Evolutionary conservation across 2,888 invertebrate species (phyloP).

Genomic region (Bombyx huttoni): DNA sequence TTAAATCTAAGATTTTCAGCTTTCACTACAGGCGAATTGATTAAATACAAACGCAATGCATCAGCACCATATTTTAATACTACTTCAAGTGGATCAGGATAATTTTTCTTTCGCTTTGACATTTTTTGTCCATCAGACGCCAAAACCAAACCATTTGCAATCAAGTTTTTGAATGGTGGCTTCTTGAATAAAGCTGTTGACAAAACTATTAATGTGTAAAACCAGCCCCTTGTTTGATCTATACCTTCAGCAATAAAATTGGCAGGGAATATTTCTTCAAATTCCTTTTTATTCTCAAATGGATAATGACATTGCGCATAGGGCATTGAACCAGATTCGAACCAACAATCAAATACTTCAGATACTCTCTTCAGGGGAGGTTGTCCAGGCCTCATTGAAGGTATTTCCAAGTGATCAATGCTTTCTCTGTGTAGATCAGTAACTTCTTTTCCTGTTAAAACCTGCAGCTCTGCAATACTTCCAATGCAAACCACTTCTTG

Average conservation of each 20-base stretch:
- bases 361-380: slow-evolving; percentile 88
- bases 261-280: slow-evolving; percentile 94
- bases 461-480: slow-evolving; percentile 91
- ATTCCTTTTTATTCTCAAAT: slow-evolving; percentile 91
- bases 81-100: slow-evolving; percentile 95
- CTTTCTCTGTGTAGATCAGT: slow-evolving; percentile 95
- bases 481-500: slow-evolving; percentile 96
- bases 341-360: slow-evolving; percentile 99
- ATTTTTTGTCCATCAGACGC: slow-evolving; percentile 99
- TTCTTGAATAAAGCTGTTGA: slow-evolving; percentile 96
- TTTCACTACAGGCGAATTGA: slow-evolving; percentile 97
- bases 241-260: slow-evolving; percentile 99
- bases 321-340: slow-evolving; percentile 99
- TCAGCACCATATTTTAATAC: slow-evolving; percentile 96
- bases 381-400: slow-evolving; percentile 85
- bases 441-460: slow-evolving; percentile 85
- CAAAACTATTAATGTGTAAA: slow-evolving; percentile 97
- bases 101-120: slow-evolving; percentile 99
- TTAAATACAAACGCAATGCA: slow-evolving; percentile 94
- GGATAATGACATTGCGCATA: slow-evolving; percentile 98
- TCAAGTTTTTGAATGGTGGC: slow-evolving; percentile 97
- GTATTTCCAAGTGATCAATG: slow-evolving; percentile 94
- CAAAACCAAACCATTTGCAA: slow-evolving; percentile 95
- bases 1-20: slow-evolving; percentile 97
- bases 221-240: slow-evolving; percentile 98